A percentile compares a stretch with the other conserved stretches of the same genome.
These are phyloP conservation scores for Chiloscyllium plagiosum DNA, from an alignment of 2,113 vertebrate genomes.

Conservation along the genomic window DNA sequence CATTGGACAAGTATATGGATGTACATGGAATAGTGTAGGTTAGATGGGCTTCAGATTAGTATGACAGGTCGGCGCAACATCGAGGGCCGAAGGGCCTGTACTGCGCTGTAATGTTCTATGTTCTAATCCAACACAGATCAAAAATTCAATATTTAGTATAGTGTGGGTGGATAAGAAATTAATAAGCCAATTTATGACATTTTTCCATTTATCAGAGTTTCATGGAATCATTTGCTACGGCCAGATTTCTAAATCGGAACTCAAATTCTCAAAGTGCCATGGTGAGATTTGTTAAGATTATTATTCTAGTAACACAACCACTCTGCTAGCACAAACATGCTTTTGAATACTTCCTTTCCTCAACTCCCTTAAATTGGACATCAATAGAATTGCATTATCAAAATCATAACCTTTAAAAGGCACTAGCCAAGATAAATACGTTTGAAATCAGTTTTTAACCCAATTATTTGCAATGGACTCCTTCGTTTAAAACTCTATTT, in stretches of 20 bases:
- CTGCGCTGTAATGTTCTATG: too few relatives aligned
- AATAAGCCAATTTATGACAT: neutral
- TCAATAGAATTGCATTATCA: neutral
- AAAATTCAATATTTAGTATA: too few relatives aligned
- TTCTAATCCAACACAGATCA: too few relatives aligned
- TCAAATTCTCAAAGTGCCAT: neutral
- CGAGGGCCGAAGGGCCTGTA: too few relatives aligned
- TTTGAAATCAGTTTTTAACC: neutral
- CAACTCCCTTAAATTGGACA: neutral
- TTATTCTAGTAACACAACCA: neutral
- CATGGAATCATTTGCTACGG: neutral
- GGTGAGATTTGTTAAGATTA: neutral
- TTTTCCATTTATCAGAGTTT: neutral
- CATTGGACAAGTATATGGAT: too few relatives aligned
- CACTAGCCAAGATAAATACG: neutral
- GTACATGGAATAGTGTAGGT: too few relatives aligned
- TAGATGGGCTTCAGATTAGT: too few relatives aligned
- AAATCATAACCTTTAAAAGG: neutral
- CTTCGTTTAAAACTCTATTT: neutral
- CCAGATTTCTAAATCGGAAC: neutral
- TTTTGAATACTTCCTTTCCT: neutral
- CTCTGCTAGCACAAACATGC: neutral
- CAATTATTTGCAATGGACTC: neutral
- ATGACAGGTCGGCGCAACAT: too few relatives aligned
- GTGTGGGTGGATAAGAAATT: neutral